Conservation (phyloP, 1,140 invertebrate genomes). For the Bombus cullumanus region DNA sequence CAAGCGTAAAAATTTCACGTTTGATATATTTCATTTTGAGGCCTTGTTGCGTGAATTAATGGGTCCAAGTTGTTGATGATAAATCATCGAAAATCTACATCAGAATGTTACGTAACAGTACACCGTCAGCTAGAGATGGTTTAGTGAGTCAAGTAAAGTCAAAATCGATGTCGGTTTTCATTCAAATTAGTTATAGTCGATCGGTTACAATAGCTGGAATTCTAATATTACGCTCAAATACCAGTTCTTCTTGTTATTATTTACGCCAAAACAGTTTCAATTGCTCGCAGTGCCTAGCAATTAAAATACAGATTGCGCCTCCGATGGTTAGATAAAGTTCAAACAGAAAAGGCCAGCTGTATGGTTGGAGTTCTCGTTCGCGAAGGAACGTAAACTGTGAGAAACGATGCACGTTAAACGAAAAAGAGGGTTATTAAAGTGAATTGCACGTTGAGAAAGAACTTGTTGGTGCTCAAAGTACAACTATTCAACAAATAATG, state of each 20-base stretch:
- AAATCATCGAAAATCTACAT: background rate
- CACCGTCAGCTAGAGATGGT: background rate
- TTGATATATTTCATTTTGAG: background rate
- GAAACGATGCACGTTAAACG: background rate
- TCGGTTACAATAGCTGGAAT: background rate
- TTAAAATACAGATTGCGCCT: background rate
- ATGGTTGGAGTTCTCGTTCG: background rate
- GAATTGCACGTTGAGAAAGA: background rate
- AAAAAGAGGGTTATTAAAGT: conserved; percentile 8
- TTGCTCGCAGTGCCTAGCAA: background rate
- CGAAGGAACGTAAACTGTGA: background rate
- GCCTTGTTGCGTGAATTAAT: too few relatives aligned
- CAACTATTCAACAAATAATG: background rate
- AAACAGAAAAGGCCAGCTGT: background rate
- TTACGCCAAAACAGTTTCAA: background rate
- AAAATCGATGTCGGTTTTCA: background rate
- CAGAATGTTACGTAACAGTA: background rate
- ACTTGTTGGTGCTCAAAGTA: background rate
- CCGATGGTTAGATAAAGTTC: background rate
- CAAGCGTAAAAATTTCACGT: background rate
- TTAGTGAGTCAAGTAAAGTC: background rate
- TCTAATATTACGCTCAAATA: background rate
- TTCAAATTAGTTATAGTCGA: background rate
- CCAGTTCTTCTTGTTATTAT: background rate
- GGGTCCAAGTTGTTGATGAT: background rate